Conservation (phyloP, 2,113 vertebrate species). For the Neomonachus schauinslandi region DNA sequence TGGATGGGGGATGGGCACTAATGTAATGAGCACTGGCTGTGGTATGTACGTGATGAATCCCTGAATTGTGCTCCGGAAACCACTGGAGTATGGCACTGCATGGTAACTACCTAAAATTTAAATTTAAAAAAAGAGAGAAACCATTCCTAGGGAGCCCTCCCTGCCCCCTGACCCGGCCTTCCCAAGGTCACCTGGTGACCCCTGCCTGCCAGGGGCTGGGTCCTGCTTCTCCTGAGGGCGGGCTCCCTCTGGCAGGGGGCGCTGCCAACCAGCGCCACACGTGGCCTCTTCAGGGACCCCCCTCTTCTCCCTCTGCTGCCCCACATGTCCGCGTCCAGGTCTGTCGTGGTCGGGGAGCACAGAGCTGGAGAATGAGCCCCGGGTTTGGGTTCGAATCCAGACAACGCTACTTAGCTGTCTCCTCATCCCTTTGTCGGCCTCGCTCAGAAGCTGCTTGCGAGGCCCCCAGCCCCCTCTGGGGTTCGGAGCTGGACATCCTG, state of each 20-base stretch:
- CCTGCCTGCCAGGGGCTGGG: fast-evolving
- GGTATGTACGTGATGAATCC: no score
- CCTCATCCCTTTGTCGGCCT: background rate
- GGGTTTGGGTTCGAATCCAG: background rate
- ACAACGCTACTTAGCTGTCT: background rate
- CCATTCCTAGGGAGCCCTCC: background rate
- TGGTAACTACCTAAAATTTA: background rate
- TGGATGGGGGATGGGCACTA: background rate
- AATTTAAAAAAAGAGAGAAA: background rate
- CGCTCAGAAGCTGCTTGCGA: background rate
- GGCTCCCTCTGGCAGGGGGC: background rate
- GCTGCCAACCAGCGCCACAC: fast-evolving
- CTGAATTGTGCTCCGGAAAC: background rate
- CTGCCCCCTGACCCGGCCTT: background rate
- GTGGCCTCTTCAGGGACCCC: no score
- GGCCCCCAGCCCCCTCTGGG: background rate
- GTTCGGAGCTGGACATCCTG: fast-evolving
- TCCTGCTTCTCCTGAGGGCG: fast-evolving
- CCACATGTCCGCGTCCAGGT: fast-evolving
- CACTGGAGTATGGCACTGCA: no score
- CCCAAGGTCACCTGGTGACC: background rate
- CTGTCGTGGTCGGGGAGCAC: fast-evolving
- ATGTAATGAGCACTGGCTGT: background rate
- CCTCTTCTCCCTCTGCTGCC: background rate
- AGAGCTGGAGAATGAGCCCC: no score